phyloP scores from a whole-genome alignment of 2,888 invertebrate species.

The Bibio marci region DNA sequence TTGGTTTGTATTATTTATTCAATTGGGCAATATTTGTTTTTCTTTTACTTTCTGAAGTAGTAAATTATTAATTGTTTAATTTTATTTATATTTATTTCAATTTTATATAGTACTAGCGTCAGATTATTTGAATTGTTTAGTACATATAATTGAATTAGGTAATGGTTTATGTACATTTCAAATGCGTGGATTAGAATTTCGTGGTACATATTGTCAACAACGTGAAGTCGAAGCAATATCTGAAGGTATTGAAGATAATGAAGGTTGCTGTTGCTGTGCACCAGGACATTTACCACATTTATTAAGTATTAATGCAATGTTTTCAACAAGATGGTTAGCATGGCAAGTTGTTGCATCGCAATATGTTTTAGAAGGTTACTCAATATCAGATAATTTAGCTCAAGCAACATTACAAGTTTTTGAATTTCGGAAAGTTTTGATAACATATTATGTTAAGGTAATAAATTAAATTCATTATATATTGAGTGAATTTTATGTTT shows the following conservation, averaged over 20 bases:
- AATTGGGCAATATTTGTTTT: too few relatives aligned
- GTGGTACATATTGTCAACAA: conserved; percentile 98
- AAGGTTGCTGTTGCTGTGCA: conserved; percentile 76
- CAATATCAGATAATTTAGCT: conserved; percentile 94
- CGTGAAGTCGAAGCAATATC: conserved; percentile 96
- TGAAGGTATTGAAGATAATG: conserved; percentile 38
- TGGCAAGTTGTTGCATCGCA: conserved; percentile 96
- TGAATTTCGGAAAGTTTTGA: conserved; percentile 90
- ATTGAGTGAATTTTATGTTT: background rate
- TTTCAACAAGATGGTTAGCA: conserved; percentile 91
- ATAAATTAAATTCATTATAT: too few relatives aligned
- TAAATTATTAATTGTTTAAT: background rate
- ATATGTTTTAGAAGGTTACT: conserved; percentile 96
- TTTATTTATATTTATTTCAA: background rate
- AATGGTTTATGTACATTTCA: conserved; percentile 98
- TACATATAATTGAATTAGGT: conserved; percentile 94
- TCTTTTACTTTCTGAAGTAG: background rate
- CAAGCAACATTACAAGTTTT: conserved; percentile 94
- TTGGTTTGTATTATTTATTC: conserved; percentile 29
- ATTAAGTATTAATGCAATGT: conserved; percentile 91
- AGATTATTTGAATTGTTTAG: conserved; percentile 93
- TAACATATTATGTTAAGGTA: conserved; percentile 95
- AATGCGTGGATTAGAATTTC: conserved; percentile 89
- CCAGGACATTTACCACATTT: conserved; percentile 77
- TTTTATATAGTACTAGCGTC: conserved; percentile 69